Evolutionary conservation across 2,888 invertebrate species (phyloP).

Genomic region (Phoronis australis): DNA sequence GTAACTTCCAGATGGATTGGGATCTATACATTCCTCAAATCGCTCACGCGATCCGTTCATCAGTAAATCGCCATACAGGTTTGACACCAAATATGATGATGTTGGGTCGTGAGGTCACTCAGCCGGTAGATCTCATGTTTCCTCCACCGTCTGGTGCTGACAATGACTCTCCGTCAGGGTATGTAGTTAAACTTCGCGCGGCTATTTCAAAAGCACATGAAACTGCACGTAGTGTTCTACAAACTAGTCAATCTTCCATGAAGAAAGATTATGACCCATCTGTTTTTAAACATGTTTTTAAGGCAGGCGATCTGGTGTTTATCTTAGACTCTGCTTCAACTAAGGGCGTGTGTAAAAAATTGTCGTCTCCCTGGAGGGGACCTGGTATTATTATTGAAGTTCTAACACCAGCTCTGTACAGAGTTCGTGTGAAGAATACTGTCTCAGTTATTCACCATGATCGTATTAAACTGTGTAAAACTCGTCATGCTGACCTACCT

Average conservation of each 20-base stretch:
- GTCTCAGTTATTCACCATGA: neutral
- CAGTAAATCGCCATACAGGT: constrained; percentile 6
- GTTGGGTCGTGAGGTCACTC: constrained; percentile 5
- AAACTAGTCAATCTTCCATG: constrained; percentile 2
- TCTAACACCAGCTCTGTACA: constrained; percentile 9
- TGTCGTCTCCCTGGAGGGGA: constrained; percentile 14
- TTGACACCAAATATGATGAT: constrained; percentile 5
- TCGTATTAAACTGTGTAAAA: too few species aligned
- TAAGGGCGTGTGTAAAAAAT: constrained; percentile 9
- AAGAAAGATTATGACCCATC: constrained; percentile 13
- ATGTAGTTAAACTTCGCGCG: constrained; percentile 1
- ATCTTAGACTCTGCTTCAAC: constrained; percentile 7
- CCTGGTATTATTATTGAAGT: constrained; percentile 11
- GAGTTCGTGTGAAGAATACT: neutral
- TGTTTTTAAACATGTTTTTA: constrained; percentile 2
- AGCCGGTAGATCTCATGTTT: constrained; percentile 8
- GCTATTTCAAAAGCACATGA: constrained; percentile 9
- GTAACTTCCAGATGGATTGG: constrained; percentile 4
- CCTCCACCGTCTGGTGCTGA: too few species aligned
- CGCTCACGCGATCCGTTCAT: constrained; percentile 3
- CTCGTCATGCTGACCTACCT: too few species aligned
- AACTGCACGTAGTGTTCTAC: too few species aligned
- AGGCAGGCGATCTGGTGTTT: constrained; percentile 12
- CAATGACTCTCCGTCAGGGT: constrained; percentile 1
- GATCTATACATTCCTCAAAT: constrained; percentile 2